Percentiles rank a stretch among this genome's conserved stretches.
These are phyloP conservation scores for Panurus biarmicus DNA, from an alignment of 2,113 vertebrate species.

Conservation along the genomic window DNA sequence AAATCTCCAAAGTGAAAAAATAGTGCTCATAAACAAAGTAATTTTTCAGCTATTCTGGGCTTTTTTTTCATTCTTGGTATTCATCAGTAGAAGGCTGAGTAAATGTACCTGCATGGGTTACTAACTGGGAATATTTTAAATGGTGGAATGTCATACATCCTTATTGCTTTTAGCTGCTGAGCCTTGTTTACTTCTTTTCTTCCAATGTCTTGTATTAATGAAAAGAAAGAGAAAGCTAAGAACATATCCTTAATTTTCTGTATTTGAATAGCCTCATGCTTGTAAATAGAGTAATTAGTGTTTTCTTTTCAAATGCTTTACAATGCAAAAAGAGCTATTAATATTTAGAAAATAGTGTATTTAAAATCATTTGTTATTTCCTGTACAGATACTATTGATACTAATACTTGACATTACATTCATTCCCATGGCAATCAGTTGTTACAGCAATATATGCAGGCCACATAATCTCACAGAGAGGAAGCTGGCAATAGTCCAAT, in stretches of 20 bases:
- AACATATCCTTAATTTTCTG: not conserved
- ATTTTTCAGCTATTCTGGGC: not conserved
- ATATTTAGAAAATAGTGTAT: not conserved
- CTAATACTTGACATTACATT: not conserved
- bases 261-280: not conserved
- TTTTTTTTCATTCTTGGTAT: not conserved
- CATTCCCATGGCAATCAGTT: not conserved
- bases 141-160: not conserved
- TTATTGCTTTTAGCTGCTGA: not conserved
- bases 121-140: not conserved
- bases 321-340: not conserved
- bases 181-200: not conserved
- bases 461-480: not conserved
- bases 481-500: not conserved
- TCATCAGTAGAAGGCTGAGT: not conserved
- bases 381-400: not conserved
- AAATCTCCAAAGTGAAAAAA: not conserved
- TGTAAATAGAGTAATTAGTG: constrained; percentile 40
- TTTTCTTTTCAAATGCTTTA: not conserved
- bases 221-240: not conserved
- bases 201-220: not conserved
- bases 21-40: not conserved
- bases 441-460: not conserved
- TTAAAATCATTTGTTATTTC: not conserved
- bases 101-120: not conserved